phyloP scores from a whole-genome alignment of 2,797 vertebrate genomes.

The Sebastes vulpes region DNA sequence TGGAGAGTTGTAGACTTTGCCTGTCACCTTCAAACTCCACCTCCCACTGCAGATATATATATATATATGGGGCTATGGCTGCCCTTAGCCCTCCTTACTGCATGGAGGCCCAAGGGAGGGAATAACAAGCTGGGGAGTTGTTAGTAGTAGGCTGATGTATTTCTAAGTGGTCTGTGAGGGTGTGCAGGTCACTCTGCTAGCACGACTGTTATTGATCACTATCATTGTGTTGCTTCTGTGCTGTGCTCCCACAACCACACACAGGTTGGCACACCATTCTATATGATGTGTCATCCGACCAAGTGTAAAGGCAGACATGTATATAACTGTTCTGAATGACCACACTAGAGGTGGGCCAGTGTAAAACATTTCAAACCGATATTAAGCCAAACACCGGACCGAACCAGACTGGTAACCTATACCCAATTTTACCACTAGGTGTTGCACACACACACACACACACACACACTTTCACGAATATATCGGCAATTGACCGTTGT shows the following conservation, averaged over 20 bases:
- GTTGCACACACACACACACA: too few relatives aligned
- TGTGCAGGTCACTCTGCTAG: slow-evolving; percentile 34
- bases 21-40: slow-evolving; percentile 77
- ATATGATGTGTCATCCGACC: background rate
- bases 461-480: background rate
- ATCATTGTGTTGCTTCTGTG: slow-evolving; percentile 21
- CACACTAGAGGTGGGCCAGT: too few relatives aligned
- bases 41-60: slow-evolving; percentile 41
- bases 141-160: slow-evolving; percentile 57
- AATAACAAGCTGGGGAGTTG: slow-evolving; percentile 54
- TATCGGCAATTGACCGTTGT: background rate
- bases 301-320: background rate
- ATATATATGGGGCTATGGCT: slow-evolving; percentile 4
- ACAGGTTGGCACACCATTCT: background rate
- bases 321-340: background rate
- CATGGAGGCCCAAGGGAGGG: slow-evolving; percentile 46
- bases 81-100: slow-evolving; percentile 57
- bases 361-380: too few relatives aligned
- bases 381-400: too few relatives aligned
- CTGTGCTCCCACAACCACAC: slow-evolving; percentile 10
- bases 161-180: slow-evolving; percentile 47
- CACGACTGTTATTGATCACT: slow-evolving; percentile 59
- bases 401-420: too few relatives aligned
- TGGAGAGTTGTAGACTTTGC: slow-evolving; percentile 63
- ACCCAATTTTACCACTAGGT: too few relatives aligned